Conservation (phyloP, 2,797 vertebrate genomes). For the Leuciscus waleckii region DNA sequence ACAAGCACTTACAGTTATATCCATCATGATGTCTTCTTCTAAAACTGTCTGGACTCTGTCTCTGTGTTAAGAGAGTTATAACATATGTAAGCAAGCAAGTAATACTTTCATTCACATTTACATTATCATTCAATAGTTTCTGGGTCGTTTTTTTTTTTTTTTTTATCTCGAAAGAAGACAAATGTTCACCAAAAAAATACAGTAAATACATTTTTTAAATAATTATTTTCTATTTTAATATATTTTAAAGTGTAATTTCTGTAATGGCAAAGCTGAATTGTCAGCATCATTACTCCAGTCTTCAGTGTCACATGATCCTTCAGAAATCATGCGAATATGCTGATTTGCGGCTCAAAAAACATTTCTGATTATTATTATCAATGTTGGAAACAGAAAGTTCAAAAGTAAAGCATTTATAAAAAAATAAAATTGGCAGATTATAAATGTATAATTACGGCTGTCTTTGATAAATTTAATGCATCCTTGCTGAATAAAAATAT, state of each 20-base stretch:
- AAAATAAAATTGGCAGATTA: background rate
- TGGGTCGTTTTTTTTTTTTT: background rate
- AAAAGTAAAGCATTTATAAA: background rate
- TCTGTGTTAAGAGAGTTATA: conserved; percentile 74
- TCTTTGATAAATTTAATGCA: background rate
- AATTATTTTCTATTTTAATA: background rate
- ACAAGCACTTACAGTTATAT: conserved; percentile 84
- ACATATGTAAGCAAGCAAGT: background rate
- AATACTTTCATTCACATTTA: background rate
- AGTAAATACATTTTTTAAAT: background rate
- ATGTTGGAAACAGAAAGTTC: background rate
- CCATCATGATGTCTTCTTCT: conserved; percentile 90
- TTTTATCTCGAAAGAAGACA: background rate
- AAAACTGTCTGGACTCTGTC: conserved; percentile 91
- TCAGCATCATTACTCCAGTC: background rate
- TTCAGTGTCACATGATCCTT: background rate
- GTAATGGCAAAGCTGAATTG: background rate
- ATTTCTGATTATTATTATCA: background rate
- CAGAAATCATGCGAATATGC: background rate
- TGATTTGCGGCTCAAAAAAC: background rate
- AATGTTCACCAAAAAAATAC: background rate
- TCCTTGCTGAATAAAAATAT: background rate
- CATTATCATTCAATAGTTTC: background rate
- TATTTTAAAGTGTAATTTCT: background rate
- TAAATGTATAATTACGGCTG: background rate